Percentiles rank a stretch among this genome's conserved stretches.
These are phyloP conservation scores for Chorisops tibialis DNA, from an alignment of 2,888 invertebrate genomes.

Conservation along the genomic window DNA sequence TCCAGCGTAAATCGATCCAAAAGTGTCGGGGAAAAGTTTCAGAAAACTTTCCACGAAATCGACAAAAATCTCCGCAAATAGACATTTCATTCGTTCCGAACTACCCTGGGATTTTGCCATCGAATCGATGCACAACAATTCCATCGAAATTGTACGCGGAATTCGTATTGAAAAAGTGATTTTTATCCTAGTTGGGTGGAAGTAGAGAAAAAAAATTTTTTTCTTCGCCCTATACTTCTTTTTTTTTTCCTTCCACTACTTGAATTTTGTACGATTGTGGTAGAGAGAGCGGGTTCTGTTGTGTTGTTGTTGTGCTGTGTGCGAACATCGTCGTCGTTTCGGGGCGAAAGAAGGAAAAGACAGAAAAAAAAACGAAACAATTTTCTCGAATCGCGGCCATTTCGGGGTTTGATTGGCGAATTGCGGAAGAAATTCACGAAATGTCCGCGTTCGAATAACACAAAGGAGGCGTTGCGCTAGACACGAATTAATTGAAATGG, in stretches of 20 bases:
- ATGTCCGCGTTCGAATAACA: slow-evolving; percentile 5
- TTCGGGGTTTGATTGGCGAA: slow-evolving; percentile 12
- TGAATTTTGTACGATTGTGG: not conserved
- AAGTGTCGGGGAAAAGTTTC: not conserved
- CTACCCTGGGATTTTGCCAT: no score
- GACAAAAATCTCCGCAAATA: no score
- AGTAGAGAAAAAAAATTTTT: no score
- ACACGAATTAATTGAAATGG: slow-evolving; percentile 16
- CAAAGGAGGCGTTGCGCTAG: not conserved
- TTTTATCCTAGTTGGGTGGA: no score
- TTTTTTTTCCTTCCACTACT: no score
- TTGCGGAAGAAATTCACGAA: not conserved
- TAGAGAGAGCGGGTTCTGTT: not conserved
- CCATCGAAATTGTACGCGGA: no score
- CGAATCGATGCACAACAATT: no score
- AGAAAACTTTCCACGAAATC: not conserved
- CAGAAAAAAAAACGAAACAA: slow-evolving; percentile 20
- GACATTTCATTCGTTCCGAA: no score
- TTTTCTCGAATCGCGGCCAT: slow-evolving; percentile 13
- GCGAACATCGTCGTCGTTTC: not conserved
- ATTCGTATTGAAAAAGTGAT: no score
- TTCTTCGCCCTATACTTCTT: no score
- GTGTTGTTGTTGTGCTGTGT: not conserved
- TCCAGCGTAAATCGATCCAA: slow-evolving; percentile 7
- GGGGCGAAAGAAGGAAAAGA: slow-evolving; percentile 6